Evolutionary conservation across 2,888 invertebrate genomes (phyloP), one percentile per base, ranked within the genome.

Genomic region (Sinhomidia bicolor): DNA sequence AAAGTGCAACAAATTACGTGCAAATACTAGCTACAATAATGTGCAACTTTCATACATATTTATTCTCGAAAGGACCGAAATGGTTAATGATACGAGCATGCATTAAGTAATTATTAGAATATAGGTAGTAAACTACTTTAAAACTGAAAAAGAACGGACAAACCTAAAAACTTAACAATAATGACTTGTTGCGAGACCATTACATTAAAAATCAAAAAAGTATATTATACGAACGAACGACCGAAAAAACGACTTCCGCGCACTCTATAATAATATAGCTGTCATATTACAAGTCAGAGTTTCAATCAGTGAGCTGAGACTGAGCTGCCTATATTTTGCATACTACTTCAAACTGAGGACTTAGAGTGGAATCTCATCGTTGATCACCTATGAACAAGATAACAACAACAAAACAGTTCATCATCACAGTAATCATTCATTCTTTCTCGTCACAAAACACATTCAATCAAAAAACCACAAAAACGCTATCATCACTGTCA

Each of bases 301-400:
- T 9, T 26, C 62, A 62, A 6, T 10, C 62, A 62, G 10, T 36
- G 36, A 62, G 62, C 29, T 68, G 65, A 36, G 36, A 62, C 65
- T 36, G 36, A 36, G 32, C 36, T 36, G 65, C 65, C 32, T 68
- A 17, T 65, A 47, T 76, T 47, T 76, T 23, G 23, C 4, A 23
- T 10, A 76, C 17, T 47, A 29, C 9, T 12, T 26, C 32, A 79
- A 9, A 10, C 60, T 57, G 60, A 76, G 51, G 29, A 65, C 23
- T 54, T 78, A 89, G 36, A 89, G 85, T 62, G 89, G 89, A 79
- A 89, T 89, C 80, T 89, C 89, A n/a, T 89, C 89, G 83, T 89
- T 89, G 89, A 89, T 89, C n/a, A 89, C 89, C 89, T 89, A 74
- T 44, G 41, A 85, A 79, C 23, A 47, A 78, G 54, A 78, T 62